Conservation (phyloP, 1,140 invertebrate species). For the Apolygus lucorum region DNA sequence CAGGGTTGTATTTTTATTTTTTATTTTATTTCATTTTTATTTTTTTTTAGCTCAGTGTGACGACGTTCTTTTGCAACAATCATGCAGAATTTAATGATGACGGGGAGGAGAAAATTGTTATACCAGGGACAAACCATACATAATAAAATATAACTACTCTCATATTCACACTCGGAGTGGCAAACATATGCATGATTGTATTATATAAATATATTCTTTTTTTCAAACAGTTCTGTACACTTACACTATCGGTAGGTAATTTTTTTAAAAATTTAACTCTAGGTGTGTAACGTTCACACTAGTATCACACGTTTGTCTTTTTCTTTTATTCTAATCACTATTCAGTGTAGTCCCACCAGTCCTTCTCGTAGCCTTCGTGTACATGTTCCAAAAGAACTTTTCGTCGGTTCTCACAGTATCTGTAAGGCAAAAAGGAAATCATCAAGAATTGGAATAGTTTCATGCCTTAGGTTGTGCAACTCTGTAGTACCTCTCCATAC, state of each 20-base stretch:
- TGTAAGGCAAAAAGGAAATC: no score
- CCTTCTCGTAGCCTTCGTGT: slow-evolving; percentile 96
- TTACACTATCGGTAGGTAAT: slow-evolving; percentile 21
- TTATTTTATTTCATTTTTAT: no score
- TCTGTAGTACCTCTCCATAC: no score
- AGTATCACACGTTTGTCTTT: slow-evolving; percentile 15
- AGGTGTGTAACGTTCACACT: slow-evolving; percentile 19
- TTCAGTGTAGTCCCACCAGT: slow-evolving; percentile 93
- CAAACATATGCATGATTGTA: not conserved
- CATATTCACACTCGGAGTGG: not conserved
- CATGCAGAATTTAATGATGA: no score
- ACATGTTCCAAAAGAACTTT: slow-evolving; percentile 93
- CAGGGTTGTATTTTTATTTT: no score
- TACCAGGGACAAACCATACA: not conserved
- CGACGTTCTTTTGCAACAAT: no score
- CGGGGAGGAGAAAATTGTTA: not conserved
- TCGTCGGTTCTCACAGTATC: slow-evolving; percentile 93
- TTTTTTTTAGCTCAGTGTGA: no score
- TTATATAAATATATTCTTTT: slow-evolving; percentile 19
- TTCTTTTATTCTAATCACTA: slow-evolving; percentile 40
- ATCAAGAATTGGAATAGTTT: no score
- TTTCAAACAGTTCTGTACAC: slow-evolving; percentile 22
- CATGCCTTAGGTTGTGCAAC: no score
- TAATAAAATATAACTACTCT: no score
- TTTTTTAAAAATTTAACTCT: not conserved